A percentile compares a stretch with the other conserved stretches of the same genome.
Conservation (phyloP, 2,888 invertebrate genomes). For the Monoplex corrugatus region DNA sequence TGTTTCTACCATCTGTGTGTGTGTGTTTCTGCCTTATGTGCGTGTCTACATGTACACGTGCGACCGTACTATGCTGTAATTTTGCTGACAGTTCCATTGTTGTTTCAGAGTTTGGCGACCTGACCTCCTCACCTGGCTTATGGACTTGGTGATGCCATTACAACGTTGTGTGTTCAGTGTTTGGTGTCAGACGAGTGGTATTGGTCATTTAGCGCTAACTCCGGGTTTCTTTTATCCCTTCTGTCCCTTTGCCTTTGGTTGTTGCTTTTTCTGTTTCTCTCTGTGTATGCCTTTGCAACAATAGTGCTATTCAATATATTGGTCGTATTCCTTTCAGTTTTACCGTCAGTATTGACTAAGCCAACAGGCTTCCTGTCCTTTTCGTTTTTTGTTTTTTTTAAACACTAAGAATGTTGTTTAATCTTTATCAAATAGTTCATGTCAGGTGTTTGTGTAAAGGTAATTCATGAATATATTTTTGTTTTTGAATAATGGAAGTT, state of each 20-base stretch:
- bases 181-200: slow-evolving; percentile 41
- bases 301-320: background rate
- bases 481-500: too few species aligned
- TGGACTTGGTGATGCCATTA: slow-evolving; percentile 26
- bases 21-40: too few species aligned
- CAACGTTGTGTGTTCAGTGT: slow-evolving; percentile 47
- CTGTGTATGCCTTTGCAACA: background rate
- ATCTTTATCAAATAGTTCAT: too few species aligned
- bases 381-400: background rate
- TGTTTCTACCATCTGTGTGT: too few species aligned
- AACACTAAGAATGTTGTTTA: too few species aligned
- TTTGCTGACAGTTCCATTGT: too few species aligned
- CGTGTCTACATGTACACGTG: too few species aligned
- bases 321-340: background rate
- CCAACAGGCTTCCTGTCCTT: background rate
- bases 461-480: too few species aligned
- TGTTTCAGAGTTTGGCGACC: slow-evolving; percentile 8
- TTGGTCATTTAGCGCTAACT: slow-evolving; percentile 35
- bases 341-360: slow-evolving; percentile 34
- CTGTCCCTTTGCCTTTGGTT: slow-evolving; percentile 22
- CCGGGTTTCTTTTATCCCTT: background rate
- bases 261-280: background rate
- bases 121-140: background rate
- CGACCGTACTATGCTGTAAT: too few species aligned
- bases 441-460: too few species aligned